Evolutionary conservation across 2,888 invertebrate genomes (phyloP).

Genomic region (Nysson spinosus): DNA sequence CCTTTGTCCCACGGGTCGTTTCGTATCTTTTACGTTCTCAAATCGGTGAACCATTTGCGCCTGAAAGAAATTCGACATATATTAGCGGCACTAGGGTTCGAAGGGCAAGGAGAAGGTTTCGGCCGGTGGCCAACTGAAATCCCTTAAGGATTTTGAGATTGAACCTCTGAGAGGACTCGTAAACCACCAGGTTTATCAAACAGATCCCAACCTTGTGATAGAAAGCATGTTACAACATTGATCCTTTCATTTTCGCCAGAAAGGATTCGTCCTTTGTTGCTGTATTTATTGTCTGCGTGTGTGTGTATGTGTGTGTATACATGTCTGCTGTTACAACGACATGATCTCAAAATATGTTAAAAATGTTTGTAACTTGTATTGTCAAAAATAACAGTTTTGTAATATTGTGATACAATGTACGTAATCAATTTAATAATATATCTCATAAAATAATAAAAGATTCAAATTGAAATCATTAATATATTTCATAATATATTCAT

Average conservation of each 20-base stretch:
- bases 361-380: too few species aligned
- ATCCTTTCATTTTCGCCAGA: not conserved
- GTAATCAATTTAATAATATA: too few species aligned
- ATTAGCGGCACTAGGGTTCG: conserved; percentile 5
- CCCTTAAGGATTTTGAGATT: conserved; percentile 3
- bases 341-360: too few species aligned
- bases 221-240: not conserved
- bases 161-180: not conserved
- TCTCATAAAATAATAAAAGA: too few species aligned
- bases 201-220: not conserved
- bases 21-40: conserved; percentile 9
- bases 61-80: not conserved
- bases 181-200: not conserved
- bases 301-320: too few species aligned
- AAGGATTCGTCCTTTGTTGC: not conserved
- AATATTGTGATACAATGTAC: too few species aligned
- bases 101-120: conserved; percentile 2
- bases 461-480: too few species aligned
- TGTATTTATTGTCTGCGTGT: too few species aligned
- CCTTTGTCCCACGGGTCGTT: conserved; percentile 2
- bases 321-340: too few species aligned
- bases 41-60: conserved; percentile 15
- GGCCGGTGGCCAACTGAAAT: conserved; percentile 3
- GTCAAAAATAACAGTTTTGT: too few species aligned
- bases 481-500: too few species aligned